Conservation (phyloP, 2,888 invertebrate species). For the Eurois occulta region DNA sequence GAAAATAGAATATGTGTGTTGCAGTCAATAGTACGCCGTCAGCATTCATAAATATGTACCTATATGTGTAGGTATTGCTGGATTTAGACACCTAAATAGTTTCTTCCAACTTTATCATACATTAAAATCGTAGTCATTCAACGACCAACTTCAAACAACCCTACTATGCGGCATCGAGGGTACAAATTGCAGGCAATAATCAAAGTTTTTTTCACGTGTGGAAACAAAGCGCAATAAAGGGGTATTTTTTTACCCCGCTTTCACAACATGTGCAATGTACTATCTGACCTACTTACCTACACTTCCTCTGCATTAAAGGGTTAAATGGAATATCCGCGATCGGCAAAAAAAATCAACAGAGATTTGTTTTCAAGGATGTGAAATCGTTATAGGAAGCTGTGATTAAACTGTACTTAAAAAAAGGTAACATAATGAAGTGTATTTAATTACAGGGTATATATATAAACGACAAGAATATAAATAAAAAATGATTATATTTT, state of each 20-base stretch:
- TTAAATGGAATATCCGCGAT: slow-evolving; percentile 86
- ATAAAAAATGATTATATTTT: slow-evolving; percentile 4
- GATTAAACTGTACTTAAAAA: slow-evolving; percentile 40
- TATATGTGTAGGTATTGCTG: neutral
- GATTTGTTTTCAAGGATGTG: slow-evolving; percentile 75
- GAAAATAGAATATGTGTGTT: neutral
- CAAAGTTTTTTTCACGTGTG: slow-evolving; percentile 82
- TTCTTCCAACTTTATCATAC: neutral
- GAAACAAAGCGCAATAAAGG: slow-evolving; percentile 87
- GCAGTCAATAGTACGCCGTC: neutral
- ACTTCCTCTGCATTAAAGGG: slow-evolving; percentile 89
- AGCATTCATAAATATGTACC: too few relatives aligned
- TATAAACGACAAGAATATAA: neutral
- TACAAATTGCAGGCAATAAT: slow-evolving; percentile 90
- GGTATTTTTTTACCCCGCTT: slow-evolving; percentile 87
- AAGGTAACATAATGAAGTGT: slow-evolving; percentile 7
- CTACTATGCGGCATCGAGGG: slow-evolving; percentile 74
- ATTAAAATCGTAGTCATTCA: slow-evolving; percentile 14
- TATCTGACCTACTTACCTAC: slow-evolving; percentile 89
- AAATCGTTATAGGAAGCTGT: slow-evolving; percentile 67
- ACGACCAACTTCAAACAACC: slow-evolving; percentile 71
- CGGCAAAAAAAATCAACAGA: slow-evolving; percentile 77
- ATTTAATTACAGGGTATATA: slow-evolving; percentile 40
- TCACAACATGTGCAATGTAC: slow-evolving; percentile 90
- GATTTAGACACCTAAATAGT: neutral